These are phyloP conservation scores for Pristionchus exspectatus DNA, from an alignment of 2,888 invertebrate species.

Conservation along the genomic window DNA sequence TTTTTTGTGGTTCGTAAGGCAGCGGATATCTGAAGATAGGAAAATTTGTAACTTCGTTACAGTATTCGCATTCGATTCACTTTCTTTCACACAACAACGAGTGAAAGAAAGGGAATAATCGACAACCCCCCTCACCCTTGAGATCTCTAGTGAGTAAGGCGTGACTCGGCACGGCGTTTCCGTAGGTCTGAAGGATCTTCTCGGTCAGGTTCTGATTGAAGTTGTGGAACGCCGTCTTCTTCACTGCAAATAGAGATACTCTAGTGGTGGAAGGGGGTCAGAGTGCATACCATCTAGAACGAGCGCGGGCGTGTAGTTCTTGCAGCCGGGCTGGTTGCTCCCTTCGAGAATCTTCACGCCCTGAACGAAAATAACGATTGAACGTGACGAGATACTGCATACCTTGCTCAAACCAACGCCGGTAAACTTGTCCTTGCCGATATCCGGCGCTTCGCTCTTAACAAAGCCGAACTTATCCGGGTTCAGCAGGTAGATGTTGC, in stretches of 20 bases:
- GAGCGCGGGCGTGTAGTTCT: conserved; percentile 26
- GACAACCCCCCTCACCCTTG: not conserved
- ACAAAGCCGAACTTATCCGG: not conserved
- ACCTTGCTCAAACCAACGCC: conserved; percentile 52
- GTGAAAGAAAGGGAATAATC: too few species aligned
- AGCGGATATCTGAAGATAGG: conserved; percentile 22
- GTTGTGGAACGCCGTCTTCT: conserved; percentile 54
- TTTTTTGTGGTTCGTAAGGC: conserved; percentile 31
- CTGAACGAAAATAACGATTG: not conserved
- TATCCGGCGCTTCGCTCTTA: not conserved
- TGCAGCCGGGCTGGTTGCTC: not conserved
- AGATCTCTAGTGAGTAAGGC: not conserved
- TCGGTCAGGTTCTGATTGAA: conserved; percentile 14
- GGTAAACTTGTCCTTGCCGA: conserved; percentile 34
- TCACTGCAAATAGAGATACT: conserved; percentile 26
- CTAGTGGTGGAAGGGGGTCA: not conserved
- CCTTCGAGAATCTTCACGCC: conserved; percentile 45
- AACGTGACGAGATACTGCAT: not conserved
- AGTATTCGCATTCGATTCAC: not conserved
- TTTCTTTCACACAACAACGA: not conserved
- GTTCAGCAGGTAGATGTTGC: conserved; percentile 49
- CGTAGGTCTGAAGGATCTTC: conserved; percentile 8
- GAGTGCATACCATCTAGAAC: conserved; percentile 17
- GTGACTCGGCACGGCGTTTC: not conserved
- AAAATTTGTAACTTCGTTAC: not conserved